phyloP scores from a whole-genome alignment of 2,113 vertebrate species.

The Solea solea region DNA sequence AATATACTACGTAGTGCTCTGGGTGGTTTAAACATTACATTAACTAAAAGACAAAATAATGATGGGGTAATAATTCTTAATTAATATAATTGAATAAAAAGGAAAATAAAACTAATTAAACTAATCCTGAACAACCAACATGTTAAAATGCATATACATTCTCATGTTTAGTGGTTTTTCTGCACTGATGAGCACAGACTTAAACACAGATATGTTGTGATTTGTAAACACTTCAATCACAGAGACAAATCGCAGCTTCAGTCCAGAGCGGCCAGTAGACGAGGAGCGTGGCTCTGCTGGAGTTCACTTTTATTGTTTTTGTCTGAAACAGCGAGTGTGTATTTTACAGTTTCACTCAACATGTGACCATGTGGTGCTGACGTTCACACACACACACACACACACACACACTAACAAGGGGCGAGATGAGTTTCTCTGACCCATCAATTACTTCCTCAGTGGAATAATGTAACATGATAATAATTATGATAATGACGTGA shows the following conservation, averaged over 20 bases:
- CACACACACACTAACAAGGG: conserved; percentile 65
- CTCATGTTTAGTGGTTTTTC: too few species aligned
- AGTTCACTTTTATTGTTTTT: conserved; percentile 41
- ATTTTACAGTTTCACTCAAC: conserved; percentile 44
- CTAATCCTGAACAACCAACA: too few species aligned
- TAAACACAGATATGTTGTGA: too few species aligned
- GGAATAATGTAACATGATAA: conserved; percentile 67
- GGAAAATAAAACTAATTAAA: too few species aligned
- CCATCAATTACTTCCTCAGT: conserved; percentile 72
- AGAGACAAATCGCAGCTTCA: conserved; percentile 61
- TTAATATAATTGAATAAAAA: too few species aligned
- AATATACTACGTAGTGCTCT: too few species aligned
- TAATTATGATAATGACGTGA: conserved; percentile 75
- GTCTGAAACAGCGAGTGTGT: conserved; percentile 23
- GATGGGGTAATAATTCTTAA: too few species aligned
- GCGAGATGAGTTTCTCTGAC: conserved; percentile 68
- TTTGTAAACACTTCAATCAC: too few species aligned
- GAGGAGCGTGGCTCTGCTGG: conserved; percentile 48
- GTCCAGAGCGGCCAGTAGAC: conserved; percentile 63
- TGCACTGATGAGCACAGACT: too few species aligned
- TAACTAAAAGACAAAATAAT: too few species aligned
- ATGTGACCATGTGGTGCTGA: conserved; percentile 35
- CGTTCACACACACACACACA: conserved; percentile 58
- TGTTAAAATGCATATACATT: too few species aligned
- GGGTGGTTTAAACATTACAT: too few species aligned